A percentile compares a stretch with the other conserved stretches of the same genome.
Conservation (phyloP, 2,113 vertebrate species). For the Perccottus glenii region DNA sequence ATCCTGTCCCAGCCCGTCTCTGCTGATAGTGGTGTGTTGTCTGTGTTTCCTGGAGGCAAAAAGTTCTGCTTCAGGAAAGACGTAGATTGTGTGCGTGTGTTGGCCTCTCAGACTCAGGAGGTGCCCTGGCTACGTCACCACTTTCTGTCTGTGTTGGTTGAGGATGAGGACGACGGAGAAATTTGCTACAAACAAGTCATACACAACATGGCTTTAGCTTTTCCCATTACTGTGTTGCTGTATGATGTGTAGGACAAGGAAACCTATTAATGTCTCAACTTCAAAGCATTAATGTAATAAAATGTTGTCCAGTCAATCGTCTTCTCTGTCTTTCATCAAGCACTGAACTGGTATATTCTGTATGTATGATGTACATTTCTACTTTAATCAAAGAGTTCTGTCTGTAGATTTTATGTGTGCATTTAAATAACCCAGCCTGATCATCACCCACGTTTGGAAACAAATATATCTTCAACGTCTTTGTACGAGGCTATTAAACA, state of each 20-base stretch:
- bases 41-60: background rate
- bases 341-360: background rate
- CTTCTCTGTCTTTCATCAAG: background rate
- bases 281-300: background rate
- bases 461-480: too few species aligned
- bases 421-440: too few species aligned
- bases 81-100: constrained; percentile 29
- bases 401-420: too few species aligned
- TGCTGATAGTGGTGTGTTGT: accelerated
- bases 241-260: constrained; percentile 56
- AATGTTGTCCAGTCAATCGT: background rate
- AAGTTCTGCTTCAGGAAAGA: constrained; percentile 62
- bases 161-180: constrained; percentile 58
- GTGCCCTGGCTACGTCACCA: constrained; percentile 26
- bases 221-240: constrained; percentile 37
- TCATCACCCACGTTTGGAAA: too few species aligned
- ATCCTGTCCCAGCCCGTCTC: constrained; percentile 1
- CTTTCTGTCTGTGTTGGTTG: constrained; percentile 63
- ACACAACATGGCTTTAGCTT: constrained; percentile 40
- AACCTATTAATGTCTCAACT: background rate
- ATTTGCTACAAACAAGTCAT: constrained; percentile 57
- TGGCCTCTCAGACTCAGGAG: constrained; percentile 46
- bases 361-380: background rate
- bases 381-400: too few species aligned
- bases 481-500: too few species aligned